Percentiles rank a stretch among this genome's conserved stretches.
Evolutionary conservation across 2,797 vertebrate species (phyloP).

Genomic region (Astyanax mexicanus): DNA sequence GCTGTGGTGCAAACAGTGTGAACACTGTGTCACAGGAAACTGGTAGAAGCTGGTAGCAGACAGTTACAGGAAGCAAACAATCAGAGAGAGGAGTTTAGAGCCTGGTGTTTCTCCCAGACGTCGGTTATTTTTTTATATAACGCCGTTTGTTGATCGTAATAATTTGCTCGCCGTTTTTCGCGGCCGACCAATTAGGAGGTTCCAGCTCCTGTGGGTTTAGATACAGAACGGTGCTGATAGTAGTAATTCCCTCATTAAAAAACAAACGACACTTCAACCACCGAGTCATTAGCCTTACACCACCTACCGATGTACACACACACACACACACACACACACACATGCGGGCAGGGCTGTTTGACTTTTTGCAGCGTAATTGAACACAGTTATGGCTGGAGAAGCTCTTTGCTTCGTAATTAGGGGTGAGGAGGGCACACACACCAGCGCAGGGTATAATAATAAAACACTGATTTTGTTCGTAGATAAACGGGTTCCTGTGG

Average conservation of each 20-base stretch:
- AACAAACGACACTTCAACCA: not conserved
- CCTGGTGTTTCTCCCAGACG: not conserved
- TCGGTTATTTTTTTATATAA: not conserved
- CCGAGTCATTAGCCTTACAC: not conserved
- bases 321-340: not conserved
- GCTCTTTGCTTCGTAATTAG: not conserved
- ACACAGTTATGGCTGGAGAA: not conserved
- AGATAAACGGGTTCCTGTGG: too few species aligned
- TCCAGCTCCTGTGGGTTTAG: not conserved
- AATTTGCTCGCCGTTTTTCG: not conserved
- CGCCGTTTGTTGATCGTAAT: not conserved
- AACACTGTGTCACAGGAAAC: too few species aligned
- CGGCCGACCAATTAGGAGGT: not conserved
- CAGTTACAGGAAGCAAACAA: not conserved
- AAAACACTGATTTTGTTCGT: too few species aligned
- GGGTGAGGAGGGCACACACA: too few species aligned
- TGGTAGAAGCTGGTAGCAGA: not conserved
- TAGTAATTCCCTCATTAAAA: constrained; percentile 15
- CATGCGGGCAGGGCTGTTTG: too few species aligned
- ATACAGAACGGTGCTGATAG: not conserved
- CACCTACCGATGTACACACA: not conserved
- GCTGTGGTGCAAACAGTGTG: too few species aligned
- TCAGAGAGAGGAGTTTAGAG: too few species aligned
- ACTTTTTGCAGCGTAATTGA: constrained; percentile 4
- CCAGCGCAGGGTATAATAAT: too few species aligned